Base-by-base conservation (phyloP, 2,797 vertebrate species). In the Harpagifer antarcticus region DNA sequence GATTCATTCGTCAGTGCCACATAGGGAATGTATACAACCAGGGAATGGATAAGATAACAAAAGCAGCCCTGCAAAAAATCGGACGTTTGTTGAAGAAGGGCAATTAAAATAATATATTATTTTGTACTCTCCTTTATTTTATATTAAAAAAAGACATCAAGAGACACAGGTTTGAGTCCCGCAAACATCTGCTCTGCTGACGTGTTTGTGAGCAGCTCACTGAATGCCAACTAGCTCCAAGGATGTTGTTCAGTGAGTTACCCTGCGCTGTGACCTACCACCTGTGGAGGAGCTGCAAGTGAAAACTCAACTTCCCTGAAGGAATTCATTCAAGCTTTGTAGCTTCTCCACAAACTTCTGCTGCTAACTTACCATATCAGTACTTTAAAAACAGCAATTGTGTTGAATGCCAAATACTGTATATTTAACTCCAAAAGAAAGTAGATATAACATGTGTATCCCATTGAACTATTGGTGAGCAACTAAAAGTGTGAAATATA, bases 1-100 rank as follows among this genome's bases (percentile, higher is more conserved):
- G 88, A 81, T 67, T 83, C 81, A 88, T 88, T 84, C 69, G 84
- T 85, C 70, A 59, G 43, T 27, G 64, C 44, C 72, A 70, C 70
- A 70, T 37, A 86, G 64, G 60, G 48, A 85, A 40, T n/a, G n/a
- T n/a, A 68, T 12, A 54, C 27, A 55, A 31, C 20, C 20, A 61
- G 16, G 4, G 16, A 16, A 15, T 42, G 54, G 42, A 69, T 16
- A 7, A 19, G 62, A 57, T 10, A 77, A 71, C 48, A 65, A 11
- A 8, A 72, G 20, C 54, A 59, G 11, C 9, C 3, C 16, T 45
- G 58, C 16, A 67, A 67, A 61, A 65, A 65, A 62, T 40, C 23
- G 3, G 33, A 17, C 45, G 44, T 45, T 15, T 19, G 15, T 10
- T 19, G 5, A 2, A 63, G 52, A 7, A 14, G 37, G 55, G 43